phyloP scores from a whole-genome alignment of 2,888 invertebrate species.

The Pyrgus malvae region DNA sequence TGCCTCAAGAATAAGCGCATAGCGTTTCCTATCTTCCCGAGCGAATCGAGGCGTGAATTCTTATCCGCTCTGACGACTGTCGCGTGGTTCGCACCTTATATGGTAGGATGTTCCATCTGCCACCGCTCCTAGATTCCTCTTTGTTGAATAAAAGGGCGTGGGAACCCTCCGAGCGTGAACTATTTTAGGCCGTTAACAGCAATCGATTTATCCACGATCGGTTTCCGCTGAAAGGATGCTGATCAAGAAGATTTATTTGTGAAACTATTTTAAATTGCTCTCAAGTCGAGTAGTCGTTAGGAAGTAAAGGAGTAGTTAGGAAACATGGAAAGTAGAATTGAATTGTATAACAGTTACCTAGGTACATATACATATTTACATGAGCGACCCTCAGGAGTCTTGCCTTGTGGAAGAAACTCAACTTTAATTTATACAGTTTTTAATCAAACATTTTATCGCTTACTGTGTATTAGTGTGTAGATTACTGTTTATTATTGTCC shows the following conservation, averaged over 20 bases:
- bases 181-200: conserved; percentile 41
- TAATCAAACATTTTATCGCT: too few relatives aligned
- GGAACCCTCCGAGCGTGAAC: conserved; percentile 52
- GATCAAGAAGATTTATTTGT: not conserved
- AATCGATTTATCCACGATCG: not conserved
- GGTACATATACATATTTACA: too few relatives aligned
- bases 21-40: conserved; percentile 34
- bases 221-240: not conserved
- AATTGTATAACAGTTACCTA: too few relatives aligned
- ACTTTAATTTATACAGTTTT: too few relatives aligned
- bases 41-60: conserved; percentile 47
- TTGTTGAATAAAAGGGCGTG: conserved; percentile 53
- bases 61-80: conserved; percentile 56
- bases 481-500: too few relatives aligned
- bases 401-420: too few relatives aligned
- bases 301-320: too few relatives aligned
- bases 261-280: not conserved
- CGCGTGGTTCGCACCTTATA: conserved; percentile 67
- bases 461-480: too few relatives aligned
- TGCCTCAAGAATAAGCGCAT: conserved; percentile 37
- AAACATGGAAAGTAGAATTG: too few relatives aligned
- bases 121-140: conserved; percentile 25
- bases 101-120: conserved; percentile 46
- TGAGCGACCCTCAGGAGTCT: too few relatives aligned
- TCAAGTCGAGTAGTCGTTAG: too few relatives aligned